These are phyloP conservation scores for Sarcophaga rosellei DNA, from an alignment of 2,888 invertebrate genomes.

Conservation along the genomic window DNA sequence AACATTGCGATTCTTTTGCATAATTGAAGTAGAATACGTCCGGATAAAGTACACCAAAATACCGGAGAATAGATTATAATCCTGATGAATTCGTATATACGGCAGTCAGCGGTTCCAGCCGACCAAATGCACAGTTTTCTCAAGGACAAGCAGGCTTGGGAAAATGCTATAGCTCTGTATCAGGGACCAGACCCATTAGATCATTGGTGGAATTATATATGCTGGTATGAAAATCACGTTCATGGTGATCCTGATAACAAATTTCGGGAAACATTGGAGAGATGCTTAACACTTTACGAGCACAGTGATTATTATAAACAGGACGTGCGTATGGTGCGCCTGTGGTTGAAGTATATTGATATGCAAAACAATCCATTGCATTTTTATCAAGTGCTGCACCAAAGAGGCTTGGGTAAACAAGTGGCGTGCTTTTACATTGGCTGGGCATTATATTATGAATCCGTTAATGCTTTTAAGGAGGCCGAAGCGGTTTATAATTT, in stretches of 20 bases:
- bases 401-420: slow-evolving; percentile 90
- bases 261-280: slow-evolving; percentile 92
- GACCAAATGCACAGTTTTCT: slow-evolving; percentile 79
- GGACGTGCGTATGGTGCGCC: slow-evolving; percentile 91
- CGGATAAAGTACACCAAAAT: neutral
- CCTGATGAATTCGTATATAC: slow-evolving; percentile 73
- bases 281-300: slow-evolving; percentile 91
- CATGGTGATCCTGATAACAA: slow-evolving; percentile 92
- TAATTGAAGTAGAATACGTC: slow-evolving; percentile 16
- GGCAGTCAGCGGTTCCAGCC: slow-evolving; percentile 68
- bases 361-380: slow-evolving; percentile 89
- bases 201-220: slow-evolving; percentile 94
- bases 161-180: slow-evolving; percentile 90
- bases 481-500: slow-evolving; percentile 92
- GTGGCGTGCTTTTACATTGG: slow-evolving; percentile 92
- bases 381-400: slow-evolving; percentile 91
- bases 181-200: slow-evolving; percentile 94
- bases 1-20: slow-evolving; percentile 45
- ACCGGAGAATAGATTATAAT: neutral
- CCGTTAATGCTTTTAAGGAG: slow-evolving; percentile 89
- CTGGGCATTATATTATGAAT: slow-evolving; percentile 94
- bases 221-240: slow-evolving; percentile 94
- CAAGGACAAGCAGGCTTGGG: slow-evolving; percentile 85
- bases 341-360: slow-evolving; percentile 96
- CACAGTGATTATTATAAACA: slow-evolving; percentile 91